Conservation (phyloP, 2,113 vertebrate genomes). For the Melanostigma gelatinosum region DNA sequence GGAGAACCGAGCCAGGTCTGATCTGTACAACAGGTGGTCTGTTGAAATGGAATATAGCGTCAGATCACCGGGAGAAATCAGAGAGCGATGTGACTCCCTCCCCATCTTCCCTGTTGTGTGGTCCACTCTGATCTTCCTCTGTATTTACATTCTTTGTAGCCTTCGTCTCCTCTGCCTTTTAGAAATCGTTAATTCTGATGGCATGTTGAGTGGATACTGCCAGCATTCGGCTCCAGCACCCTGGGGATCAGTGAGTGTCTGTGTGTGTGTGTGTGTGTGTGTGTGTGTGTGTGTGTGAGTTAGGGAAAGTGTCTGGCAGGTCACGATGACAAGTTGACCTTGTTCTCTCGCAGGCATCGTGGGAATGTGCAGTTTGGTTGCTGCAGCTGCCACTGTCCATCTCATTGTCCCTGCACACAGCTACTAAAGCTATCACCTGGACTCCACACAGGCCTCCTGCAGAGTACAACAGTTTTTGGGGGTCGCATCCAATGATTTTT, state of each 20-base stretch:
- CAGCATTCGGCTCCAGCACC: constrained; percentile 49
- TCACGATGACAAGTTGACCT: constrained; percentile 62
- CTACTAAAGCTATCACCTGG: constrained; percentile 57
- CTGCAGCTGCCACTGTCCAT: constrained; percentile 73
- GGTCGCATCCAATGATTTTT: background rate
- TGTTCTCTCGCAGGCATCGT: constrained; percentile 62
- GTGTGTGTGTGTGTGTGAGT: constrained; percentile 15
- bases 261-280: constrained; percentile 15
- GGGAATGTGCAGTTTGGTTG: constrained; percentile 65
- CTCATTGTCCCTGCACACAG: constrained; percentile 53
- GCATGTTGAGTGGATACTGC: constrained; percentile 60
- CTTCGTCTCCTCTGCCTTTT: constrained; percentile 50
- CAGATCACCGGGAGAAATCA: constrained; percentile 49
- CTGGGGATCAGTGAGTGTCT: constrained; percentile 17
- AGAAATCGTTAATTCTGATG: constrained; percentile 63
- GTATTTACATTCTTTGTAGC: constrained; percentile 72
- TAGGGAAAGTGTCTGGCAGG: constrained; percentile 55
- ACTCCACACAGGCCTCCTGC: constrained; percentile 1
- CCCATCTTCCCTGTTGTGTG: constrained; percentile 62
- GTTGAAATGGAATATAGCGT: constrained; percentile 60
- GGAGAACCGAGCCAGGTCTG: constrained; percentile 55
- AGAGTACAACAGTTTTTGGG: background rate
- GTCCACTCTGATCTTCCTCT: constrained; percentile 65
- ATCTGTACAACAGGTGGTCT: constrained; percentile 71
- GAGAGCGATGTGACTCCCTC: constrained; percentile 43